Conservation (phyloP, 2,797 vertebrate species). For the Gouania willdenowi region DNA sequence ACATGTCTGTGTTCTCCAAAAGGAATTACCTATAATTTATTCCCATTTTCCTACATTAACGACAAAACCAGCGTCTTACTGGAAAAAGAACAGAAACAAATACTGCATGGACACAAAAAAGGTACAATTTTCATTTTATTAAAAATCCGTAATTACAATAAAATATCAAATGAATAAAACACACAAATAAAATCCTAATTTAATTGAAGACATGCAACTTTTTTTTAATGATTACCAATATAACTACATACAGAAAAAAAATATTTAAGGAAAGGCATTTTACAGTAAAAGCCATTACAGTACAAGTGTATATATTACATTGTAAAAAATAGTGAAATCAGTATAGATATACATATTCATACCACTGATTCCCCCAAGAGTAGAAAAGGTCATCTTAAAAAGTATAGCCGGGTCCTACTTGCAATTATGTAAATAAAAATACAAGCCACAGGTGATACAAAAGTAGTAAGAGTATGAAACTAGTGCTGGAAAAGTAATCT, state of each 20-base stretch:
- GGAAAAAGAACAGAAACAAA: slow-evolving; percentile 18
- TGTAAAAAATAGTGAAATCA: slow-evolving; percentile 67
- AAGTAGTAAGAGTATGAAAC: slow-evolving; percentile 45
- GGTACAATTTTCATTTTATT: slow-evolving; percentile 57
- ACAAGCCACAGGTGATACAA: slow-evolving; percentile 63
- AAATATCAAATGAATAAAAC: slow-evolving; percentile 56
- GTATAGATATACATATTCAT: slow-evolving; percentile 46
- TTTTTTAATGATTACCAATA: slow-evolving; percentile 44
- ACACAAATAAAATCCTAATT: slow-evolving; percentile 41
- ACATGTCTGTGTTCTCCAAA: background rate
- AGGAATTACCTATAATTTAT: slow-evolving; percentile 1
- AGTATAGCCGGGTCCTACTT: slow-evolving; percentile 57
- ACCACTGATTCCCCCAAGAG: slow-evolving; percentile 41
- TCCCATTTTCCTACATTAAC: background rate
- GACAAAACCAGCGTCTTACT: background rate
- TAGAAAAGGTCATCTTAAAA: slow-evolving; percentile 69
- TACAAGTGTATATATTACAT: slow-evolving; percentile 51
- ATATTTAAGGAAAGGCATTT: slow-evolving; percentile 46
- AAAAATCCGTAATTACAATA: slow-evolving; percentile 60
- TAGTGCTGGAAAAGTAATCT: slow-evolving; percentile 24
- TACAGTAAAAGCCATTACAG: slow-evolving; percentile 57
- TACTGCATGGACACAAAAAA: slow-evolving; percentile 13
- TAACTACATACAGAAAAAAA: slow-evolving; percentile 24
- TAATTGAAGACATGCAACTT: slow-evolving; percentile 67
- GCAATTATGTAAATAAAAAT: slow-evolving; percentile 52